Evolutionary conservation across 2,797 vertebrate genomes (phyloP).

Genomic region (Calcarius lapponicus): DNA sequence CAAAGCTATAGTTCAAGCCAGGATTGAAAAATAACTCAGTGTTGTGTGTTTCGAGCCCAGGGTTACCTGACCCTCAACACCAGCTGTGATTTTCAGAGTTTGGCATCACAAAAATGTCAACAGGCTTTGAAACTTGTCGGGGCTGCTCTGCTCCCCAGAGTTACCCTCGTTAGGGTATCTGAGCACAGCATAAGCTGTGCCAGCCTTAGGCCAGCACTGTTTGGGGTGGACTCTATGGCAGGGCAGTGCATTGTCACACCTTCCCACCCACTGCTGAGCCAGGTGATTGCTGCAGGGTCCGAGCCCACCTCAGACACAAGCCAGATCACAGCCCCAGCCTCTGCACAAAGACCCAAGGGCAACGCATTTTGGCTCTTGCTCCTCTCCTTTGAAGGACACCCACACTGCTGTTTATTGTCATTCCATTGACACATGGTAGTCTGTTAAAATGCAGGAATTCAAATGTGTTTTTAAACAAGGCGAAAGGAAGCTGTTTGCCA

Average conservation of each 20-base stretch:
- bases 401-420: neutral
- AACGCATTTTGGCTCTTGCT: neutral
- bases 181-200: neutral
- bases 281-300: neutral
- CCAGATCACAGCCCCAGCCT: neutral
- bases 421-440: neutral
- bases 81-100: neutral
- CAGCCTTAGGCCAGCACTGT: neutral
- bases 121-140: neutral
- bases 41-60: rapidly evolving
- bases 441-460: neutral
- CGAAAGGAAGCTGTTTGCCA: neutral
- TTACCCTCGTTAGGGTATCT: neutral
- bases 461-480: neutral
- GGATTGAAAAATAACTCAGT: neutral
- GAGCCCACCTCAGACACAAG: neutral
- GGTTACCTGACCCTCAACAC: neutral
- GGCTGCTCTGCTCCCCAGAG: neutral
- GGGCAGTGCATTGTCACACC: neutral
- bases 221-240: neutral
- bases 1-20: neutral
- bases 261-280: neutral
- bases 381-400: neutral
- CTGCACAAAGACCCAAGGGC: neutral
- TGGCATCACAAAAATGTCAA: neutral